Base-by-base conservation (phyloP, 2,888 invertebrate genomes). In the Acronicta alni region DNA sequence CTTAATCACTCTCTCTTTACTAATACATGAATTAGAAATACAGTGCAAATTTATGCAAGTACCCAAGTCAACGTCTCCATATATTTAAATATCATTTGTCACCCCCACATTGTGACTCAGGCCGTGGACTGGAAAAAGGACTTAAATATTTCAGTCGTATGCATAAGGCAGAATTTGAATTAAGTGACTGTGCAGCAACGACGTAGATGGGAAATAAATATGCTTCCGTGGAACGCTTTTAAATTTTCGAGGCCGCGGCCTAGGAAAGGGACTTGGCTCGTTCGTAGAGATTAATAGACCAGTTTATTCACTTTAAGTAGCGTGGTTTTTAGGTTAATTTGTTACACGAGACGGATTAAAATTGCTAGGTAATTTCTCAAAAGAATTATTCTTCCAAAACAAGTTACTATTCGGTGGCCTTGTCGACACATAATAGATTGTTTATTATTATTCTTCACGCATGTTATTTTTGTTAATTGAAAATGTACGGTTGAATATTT, bases 11-110 rank as follows among this genome's bases (percentile, higher is more conserved):
- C 35, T 57, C 55, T 54, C 43, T 58, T 58, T 52, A 44, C 56
- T 51, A 69, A 56, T 46, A 26, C 45, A 59, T 58, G 61, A 66
- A 57, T 73, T 61, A 66, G 47, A 61, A 52, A 58, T 55, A 59
- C 48, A 43, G 35, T 14, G 30, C 8, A 16, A 69, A 69, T 64
- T 52, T 49, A 68, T 60, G 49, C 55, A 64, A 49, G 32, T 17
- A 45, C 23, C 8, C 20, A 44, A 52, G 46, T 58, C 26, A 58
- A n/a, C 14, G 42, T 53, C 52, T 61, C 35, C 58, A 57, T 67
- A 58, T 38, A 70, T 63, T 70, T 67, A 67, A 72, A 70, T 73
- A 45, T 32, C 10, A 70, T 60, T 47, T 61, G 57, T 49, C 57
- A 42, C 18, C 18, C 18, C 8, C 15, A 38, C 38, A 35, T 62